Evolutionary conservation across 2,113 vertebrate species (phyloP), one percentile per base, ranked within the genome.

Genomic region (Ancistrus triradiatus): DNA sequence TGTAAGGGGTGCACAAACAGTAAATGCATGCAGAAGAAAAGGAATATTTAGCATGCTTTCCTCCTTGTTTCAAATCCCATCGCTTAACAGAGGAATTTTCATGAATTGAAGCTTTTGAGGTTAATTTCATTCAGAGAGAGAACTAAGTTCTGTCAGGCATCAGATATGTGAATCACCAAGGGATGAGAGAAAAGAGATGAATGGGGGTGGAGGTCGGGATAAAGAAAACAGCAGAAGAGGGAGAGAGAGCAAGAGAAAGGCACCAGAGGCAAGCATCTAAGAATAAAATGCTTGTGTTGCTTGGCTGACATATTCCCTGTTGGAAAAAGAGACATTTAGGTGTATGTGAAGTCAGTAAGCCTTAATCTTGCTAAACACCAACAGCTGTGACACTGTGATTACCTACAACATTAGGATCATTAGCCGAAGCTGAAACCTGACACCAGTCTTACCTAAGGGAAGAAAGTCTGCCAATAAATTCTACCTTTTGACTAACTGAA

Each of bases 261-360:
- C n/a, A 70, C 51, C 52, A 70, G 72, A 67, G 68, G 72, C 58
- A 53, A 44, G 38, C 63, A 42, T 47, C 68, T 66, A 66, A 74
- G 72, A 70, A 70, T 70, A 67, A 70, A 57, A 53, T 42, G 19
- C 42, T 46, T 19, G 19, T 59, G 47, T 22, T 68, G 52, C 52
- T 46, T 70, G 46, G 58, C 25, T 63, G 63, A 31, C 51, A 70
- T 63, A 47, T 63, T 67, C 68, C 52, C 52, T 40, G 52, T 58
- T 74, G 67, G 27, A 70, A 57, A 22, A 66, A 48, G 35, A 72
- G 22, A 49, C 50, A 50, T 74, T 69, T 69, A 57, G 37, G 21
- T 38, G 33, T 24, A 65, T 57, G 49, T 69, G 18, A 63, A 57
- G 52, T 63, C 38, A 70, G 61, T n/a, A 65, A 51, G 61, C 56